Base-by-base conservation (phyloP, 2,888 invertebrate genomes). In the Griposia aprilina region DNA sequence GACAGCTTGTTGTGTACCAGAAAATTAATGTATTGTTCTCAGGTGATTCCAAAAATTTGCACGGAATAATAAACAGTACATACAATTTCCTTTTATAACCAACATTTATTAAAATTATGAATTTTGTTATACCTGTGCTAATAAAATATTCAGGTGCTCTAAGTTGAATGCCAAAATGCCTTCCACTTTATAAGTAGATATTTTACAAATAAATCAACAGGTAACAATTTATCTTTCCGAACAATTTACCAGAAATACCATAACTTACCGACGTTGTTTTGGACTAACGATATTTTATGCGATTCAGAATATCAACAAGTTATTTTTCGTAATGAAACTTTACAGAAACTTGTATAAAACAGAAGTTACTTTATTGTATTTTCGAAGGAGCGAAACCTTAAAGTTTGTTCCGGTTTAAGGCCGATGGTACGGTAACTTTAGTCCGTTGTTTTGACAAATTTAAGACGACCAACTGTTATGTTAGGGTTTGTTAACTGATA, bases 301-400 rank as follows among this genome's bases (percentile, higher is more conserved):
- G 66, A 82, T 86, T 79, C 75, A 80, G 84, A 85, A 85, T 83
- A 90, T 86, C 82, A 85, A 84, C 84, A 76, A 84, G 88, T 79
- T 77, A 82, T 89, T 89, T 84, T 84, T 88, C 76, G 80, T 84
- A 80, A 89, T 87, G 83, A 88, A 91, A 91, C 82, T 90, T 87
- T 79, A 78, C 76, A 79, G 76, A 80, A 89, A 89, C 80, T 90
- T 89, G 76, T 77, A 76, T 83, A 85, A 83, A 88, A 88, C 77
- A 86, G 72, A 86, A 88, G 88, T 82, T 80, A 80, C 85, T 88
- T 86, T 80, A 77, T 82, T 75, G 86, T 81, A 80, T 83, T 85
- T 89, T 82, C 81, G 76, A 82, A 86, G 89, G 80, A 83, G 78
- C 80, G 83, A 70, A 81, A 80, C 90, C 87, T 79, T 84, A 77